Percentiles rank a stretch among this genome's conserved stretches.
phyloP scores from a whole-genome alignment of 1,140 invertebrate species.

The Drosophila mojavensis region DNA sequence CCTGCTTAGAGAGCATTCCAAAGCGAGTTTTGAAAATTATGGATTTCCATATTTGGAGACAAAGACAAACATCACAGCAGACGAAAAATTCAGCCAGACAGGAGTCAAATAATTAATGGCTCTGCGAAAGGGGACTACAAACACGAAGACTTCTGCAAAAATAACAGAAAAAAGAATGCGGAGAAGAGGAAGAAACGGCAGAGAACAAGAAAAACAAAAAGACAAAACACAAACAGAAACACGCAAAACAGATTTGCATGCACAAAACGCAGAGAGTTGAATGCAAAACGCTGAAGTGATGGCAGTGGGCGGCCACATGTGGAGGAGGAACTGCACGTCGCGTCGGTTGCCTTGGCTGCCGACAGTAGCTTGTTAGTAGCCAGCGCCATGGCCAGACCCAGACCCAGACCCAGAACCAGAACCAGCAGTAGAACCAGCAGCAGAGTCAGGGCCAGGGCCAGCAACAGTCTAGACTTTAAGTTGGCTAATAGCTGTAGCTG shows the following conservation, averaged over 20 bases:
- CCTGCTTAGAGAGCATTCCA: neutral
- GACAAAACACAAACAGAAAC: conserved; percentile 46
- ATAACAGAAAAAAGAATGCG: neutral
- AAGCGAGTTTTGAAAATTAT: conserved; percentile 53
- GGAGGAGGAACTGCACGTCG: conserved; percentile 32
- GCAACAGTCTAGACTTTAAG: conserved; percentile 71
- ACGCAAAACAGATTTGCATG: conserved; percentile 75
- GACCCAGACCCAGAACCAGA: conserved; percentile 21
- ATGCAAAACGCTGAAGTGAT: conserved; percentile 12
- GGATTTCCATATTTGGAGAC: conserved; percentile 60
- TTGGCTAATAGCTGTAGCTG: conserved; percentile 67
- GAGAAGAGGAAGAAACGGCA: too few species aligned
- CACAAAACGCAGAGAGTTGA: conserved; percentile 56
- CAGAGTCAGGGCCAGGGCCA: conserved; percentile 8
- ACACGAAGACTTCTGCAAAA: conserved; percentile 37
- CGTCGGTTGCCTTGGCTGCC: conserved; percentile 73
- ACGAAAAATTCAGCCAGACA: conserved; percentile 63
- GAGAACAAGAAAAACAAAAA: conserved; percentile 23
- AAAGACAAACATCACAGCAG: conserved; percentile 63
- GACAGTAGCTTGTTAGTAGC: conserved; percentile 72
- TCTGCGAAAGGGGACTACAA: conserved; percentile 27
- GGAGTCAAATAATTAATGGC: conserved; percentile 80
- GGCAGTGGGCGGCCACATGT: conserved; percentile 23
- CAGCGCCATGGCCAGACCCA: conserved; percentile 1
- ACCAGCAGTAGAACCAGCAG: conserved; percentile 11